These are phyloP conservation scores for Smutsia temminckii DNA, from an alignment of 2,797 vertebrate genomes.

Conservation along the genomic window DNA sequence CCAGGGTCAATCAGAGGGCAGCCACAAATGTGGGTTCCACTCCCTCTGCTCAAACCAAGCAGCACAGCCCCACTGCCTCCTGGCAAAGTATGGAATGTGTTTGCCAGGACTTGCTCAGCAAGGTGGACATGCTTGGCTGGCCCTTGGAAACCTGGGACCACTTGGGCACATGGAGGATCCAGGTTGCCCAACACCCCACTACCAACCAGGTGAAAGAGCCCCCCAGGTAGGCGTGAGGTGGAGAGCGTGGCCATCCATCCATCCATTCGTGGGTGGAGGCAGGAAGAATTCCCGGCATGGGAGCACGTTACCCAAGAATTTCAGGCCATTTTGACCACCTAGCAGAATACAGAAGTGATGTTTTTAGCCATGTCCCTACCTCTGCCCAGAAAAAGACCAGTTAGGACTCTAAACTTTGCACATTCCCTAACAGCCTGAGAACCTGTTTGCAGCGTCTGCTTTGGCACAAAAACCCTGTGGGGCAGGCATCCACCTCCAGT, in stretches of 20 bases:
- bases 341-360: background rate
- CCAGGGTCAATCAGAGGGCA: background rate
- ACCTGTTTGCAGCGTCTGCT: background rate
- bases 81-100: conserved; percentile 25
- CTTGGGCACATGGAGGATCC: background rate
- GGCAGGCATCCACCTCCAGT: background rate
- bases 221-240: accelerated
- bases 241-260: accelerated
- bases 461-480: background rate
- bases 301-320: background rate
- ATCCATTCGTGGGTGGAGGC: background rate
- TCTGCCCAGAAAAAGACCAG: background rate
- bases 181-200: background rate
- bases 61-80: background rate
- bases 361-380: background rate
- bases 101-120: conserved; percentile 39
- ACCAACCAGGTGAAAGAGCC: background rate
- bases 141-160: background rate
- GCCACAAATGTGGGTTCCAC: background rate
- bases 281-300: background rate
- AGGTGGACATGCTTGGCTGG: background rate
- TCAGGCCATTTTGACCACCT: background rate
- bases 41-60: background rate
- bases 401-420: background rate
- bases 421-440: background rate